Evolutionary conservation across 2,797 vertebrate genomes (phyloP), one percentile per base, ranked within the genome.

Genomic region (Sarcophilus harrisii): DNA sequence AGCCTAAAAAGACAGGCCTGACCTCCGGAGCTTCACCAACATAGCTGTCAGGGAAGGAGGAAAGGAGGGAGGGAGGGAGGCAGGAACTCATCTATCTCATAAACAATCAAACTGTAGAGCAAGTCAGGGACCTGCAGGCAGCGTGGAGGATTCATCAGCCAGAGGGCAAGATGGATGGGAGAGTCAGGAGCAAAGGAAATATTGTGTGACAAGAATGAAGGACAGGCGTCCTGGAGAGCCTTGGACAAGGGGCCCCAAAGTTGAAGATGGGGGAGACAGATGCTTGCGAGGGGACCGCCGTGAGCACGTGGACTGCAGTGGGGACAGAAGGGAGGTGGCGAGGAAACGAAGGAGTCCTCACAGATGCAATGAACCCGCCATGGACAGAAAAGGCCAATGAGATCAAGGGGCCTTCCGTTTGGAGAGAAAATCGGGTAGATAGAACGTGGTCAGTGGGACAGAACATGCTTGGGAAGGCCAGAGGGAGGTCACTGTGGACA

Each of bases 71-170:
- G 66, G n/a, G 73, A 60, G 59, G 38, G 73, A 87, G 73, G 73
- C 73, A 87, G 38, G 38, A 27, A 87, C 38, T 87, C 73, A 87
- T 87, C 73, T 87, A 49, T 87, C 73, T 87, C 73, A 87, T 87
- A 87, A 49, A 87, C 73, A 87, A 87, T 87, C 73, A 87, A 87
- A 87, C 73, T 45, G 73, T 73, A 27, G 73, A 87, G 73, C 73
- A 27, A 87, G 73, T 87, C 73, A 49, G 73, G 38, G 38, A 87
- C 73, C 73, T 49, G 73, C 73, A 87, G 73, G 4, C 38, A 45
- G 73, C 9, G 38, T 87, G 73, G 73, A 87, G 73, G 38, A 87
- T 87, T 87, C 73, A 87, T 87, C 73, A 87, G 45, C 45, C 38
- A 87, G 45, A 87, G 73, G 73, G 38, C 38, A 24, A 87, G 73